These are phyloP conservation scores for Lanius ludovicianus DNA, from an alignment of 2,113 vertebrate genomes.

Conservation along the genomic window DNA sequence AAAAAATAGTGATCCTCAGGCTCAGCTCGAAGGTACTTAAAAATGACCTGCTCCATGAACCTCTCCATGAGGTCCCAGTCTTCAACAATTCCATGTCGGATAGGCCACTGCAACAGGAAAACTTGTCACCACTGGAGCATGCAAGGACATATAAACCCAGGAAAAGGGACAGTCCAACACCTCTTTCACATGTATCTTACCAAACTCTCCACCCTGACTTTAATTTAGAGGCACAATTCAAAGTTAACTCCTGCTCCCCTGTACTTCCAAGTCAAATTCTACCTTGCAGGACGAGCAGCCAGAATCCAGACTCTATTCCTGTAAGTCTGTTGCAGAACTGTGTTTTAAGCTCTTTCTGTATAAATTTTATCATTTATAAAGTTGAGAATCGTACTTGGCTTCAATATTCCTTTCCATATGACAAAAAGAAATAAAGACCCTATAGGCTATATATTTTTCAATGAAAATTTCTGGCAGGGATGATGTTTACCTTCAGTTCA, in stretches of 20 bases:
- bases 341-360: neutral
- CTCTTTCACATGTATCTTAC: neutral
- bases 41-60: constrained; percentile 89
- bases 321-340: neutral
- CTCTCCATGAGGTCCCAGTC: constrained; percentile 92
- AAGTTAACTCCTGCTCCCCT: neutral
- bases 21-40: constrained; percentile 87
- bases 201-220: neutral
- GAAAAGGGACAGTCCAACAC: neutral
- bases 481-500: constrained; percentile 31
- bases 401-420: neutral
- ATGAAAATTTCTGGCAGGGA: neutral
- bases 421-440: neutral
- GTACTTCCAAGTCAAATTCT: neutral
- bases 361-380: neutral
- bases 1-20: constrained; percentile 89
- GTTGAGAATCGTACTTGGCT: neutral
- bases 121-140: neutral
- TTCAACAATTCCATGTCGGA: constrained; percentile 82
- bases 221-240: neutral
- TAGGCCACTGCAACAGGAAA: constrained; percentile 76
- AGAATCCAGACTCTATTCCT: neutral
- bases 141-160: neutral
- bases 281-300: neutral
- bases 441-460: constrained; percentile 2